These are phyloP conservation scores for Aplysina aerophoba DNA, from an alignment of 37 sponge, comb jelly and placozoan species.

Conservation along the genomic window DNA sequence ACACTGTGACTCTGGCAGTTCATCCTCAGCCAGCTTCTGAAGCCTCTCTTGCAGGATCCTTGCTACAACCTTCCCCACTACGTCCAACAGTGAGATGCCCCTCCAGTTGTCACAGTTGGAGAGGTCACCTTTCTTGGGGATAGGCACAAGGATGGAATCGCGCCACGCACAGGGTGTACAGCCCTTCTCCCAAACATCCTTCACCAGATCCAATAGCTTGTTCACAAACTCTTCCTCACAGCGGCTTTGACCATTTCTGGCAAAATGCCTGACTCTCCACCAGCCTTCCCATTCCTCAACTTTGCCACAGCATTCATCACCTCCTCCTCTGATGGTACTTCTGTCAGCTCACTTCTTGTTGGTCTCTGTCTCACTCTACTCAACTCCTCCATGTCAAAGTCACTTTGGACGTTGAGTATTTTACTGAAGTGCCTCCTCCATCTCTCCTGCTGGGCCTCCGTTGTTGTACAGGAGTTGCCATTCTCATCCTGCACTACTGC, in stretches of 20 bases:
- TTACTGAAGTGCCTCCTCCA: slow-evolving; percentile 26
- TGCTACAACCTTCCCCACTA: slow-evolving; percentile 30
- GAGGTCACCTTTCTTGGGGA: slow-evolving; percentile 36
- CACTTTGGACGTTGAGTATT: slow-evolving; percentile 8
- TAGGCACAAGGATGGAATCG: slow-evolving; percentile 12
- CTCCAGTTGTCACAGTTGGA: slow-evolving; percentile 28
- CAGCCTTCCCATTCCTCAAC: slow-evolving; percentile 29
- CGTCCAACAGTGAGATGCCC: slow-evolving; percentile 24
- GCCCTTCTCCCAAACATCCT: not conserved
- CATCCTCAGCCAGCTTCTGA: slow-evolving; percentile 35
- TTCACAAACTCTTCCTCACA: not conserved
- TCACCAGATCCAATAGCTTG: slow-evolving; percentile 23
- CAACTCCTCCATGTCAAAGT: slow-evolving; percentile 19
- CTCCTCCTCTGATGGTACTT: slow-evolving; percentile 19
- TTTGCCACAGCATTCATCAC: slow-evolving; percentile 12
- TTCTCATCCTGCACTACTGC: slow-evolving; percentile 7
- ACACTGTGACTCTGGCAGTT: slow-evolving; percentile 35
- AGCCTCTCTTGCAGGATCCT: slow-evolving; percentile 29
- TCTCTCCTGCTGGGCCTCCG: slow-evolving; percentile 18
- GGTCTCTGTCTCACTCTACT: slow-evolving; percentile 4
- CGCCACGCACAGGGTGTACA: not conserved
- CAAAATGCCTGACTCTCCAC: slow-evolving; percentile 17
- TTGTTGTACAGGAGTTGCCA: not conserved
- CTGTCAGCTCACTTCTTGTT: slow-evolving; percentile 1
- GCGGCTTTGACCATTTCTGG: slow-evolving; percentile 34